A percentile compares a stretch with the other conserved stretches of the same genome.
Evolutionary conservation across 2,888 invertebrate genomes (phyloP).

Genomic region (Catocala nupta): DNA sequence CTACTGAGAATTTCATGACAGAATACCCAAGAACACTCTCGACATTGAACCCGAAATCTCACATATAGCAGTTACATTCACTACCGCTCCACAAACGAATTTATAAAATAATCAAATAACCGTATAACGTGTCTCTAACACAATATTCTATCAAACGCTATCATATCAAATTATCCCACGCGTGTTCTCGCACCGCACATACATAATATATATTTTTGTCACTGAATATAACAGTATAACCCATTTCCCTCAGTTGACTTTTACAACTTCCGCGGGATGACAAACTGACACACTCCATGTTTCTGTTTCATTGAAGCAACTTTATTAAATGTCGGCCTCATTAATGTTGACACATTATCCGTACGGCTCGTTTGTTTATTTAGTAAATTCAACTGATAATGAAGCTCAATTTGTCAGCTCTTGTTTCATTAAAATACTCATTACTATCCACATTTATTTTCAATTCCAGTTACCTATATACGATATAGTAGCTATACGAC

Average conservation of each 20-base stretch:
- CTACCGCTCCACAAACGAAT: too few relatives aligned
- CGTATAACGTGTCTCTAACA: too few relatives aligned
- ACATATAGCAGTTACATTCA: too few relatives aligned
- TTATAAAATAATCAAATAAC: too few relatives aligned
- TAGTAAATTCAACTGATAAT: constrained; percentile 37
- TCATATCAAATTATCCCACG: constrained; percentile 9
- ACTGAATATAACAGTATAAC: constrained; percentile 12
- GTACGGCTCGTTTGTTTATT: constrained; percentile 39
- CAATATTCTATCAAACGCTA: not conserved
- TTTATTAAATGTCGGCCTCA: constrained; percentile 45
- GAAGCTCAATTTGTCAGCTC: constrained; percentile 31
- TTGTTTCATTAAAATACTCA: constrained; percentile 27
- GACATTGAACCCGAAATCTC: too few relatives aligned
- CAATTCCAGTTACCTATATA: not conserved
- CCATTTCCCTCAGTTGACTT: constrained; percentile 18
- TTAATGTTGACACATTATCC: constrained; percentile 39
- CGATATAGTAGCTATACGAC: not conserved
- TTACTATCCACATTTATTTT: not conserved
- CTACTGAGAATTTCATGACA: too few relatives aligned
- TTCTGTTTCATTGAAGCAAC: constrained; percentile 30
- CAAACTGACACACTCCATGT: constrained; percentile 37
- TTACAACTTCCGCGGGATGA: constrained; percentile 22
- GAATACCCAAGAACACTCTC: too few relatives aligned
- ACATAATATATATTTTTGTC: constrained; percentile 15
- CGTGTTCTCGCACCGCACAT: constrained; percentile 1